Evolutionary conservation across 2,113 vertebrate species (phyloP), one percentile per base, ranked within the genome.

Genomic region (Rhinolophus ferrumequinum): DNA sequence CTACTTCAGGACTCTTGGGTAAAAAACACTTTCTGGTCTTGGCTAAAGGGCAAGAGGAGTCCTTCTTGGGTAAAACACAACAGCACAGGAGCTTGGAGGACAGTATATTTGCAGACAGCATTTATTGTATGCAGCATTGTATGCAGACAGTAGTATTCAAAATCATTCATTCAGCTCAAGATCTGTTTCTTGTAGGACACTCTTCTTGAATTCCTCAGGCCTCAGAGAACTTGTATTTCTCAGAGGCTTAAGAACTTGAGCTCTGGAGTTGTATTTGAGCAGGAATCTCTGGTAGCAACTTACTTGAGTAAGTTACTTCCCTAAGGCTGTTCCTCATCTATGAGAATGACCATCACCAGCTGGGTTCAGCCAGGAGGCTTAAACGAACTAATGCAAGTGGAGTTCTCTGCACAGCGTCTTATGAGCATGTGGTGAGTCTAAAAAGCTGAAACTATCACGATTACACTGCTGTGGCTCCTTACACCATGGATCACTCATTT

Each of bases 91-190:
- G 50, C 9, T 13, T 64, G 18, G 47, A 88, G 83, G 72, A 79
- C n/a, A 75, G 30, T 13, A 33, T 30, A 47, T 60, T 88, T 60
- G 9, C 70, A 97, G 28, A 70, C 2, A 70, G 54, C 35, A 58
- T 10, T 58, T n/a, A n/a, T n/a, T n/a, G n/a, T n/a, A n/a, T n/a
- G n/a, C n/a, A n/a, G n/a, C n/a, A n/a, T n/a, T n/a, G n/a, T n/a
- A n/a, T n/a, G n/a, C n/a, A n/a, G 85, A 58, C 33, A 30, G 2
- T 62, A 93, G 72, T 81, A 85, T 67, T 79, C 26, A 47, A 73
- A 88, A 69, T 62, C 41, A 81, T 69, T 60, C 35, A 26, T 85
- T 82, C 81, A 73, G 62, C 21, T 95, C 33, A n/a, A 95, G 77
- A 30, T 56, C 28, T 47, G 18, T 14, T 44, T 73, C 58, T 64